Evolutionary conservation across 2,113 vertebrate species (phyloP).

Genomic region (Argyrosomus japonicus): DNA sequence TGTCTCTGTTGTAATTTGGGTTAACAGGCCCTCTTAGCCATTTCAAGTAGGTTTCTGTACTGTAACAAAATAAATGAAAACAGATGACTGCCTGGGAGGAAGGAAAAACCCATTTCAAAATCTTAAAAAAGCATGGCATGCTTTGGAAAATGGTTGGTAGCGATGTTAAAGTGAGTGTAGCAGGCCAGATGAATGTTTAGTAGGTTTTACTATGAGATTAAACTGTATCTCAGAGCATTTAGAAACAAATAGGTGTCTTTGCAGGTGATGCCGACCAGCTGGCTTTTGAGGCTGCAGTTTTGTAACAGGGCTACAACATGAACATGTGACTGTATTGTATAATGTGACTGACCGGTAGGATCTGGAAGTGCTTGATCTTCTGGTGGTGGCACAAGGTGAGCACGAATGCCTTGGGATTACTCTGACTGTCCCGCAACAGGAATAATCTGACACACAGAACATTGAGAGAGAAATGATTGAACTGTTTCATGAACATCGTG

Average conservation of each 20-base stretch:
- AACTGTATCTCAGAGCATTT: background rate
- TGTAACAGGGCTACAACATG: background rate
- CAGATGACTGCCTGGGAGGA: slow-evolving; percentile 20
- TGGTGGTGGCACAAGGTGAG: slow-evolving; percentile 99
- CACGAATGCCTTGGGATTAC: slow-evolving; percentile 98
- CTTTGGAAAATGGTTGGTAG: background rate
- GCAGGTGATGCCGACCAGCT: background rate
- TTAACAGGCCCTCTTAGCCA: slow-evolving; percentile 4
- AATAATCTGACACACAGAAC: slow-evolving; percentile 88
- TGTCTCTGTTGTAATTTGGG: background rate
- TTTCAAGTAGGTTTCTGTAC: background rate
- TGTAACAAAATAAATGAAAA: slow-evolving; percentile 14
- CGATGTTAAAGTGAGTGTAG: background rate
- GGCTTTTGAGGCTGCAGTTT: background rate
- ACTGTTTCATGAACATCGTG: background rate
- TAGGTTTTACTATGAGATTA: background rate
- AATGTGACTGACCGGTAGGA: slow-evolving; percentile 90
- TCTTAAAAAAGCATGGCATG: background rate
- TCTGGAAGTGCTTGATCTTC: slow-evolving; percentile 99
- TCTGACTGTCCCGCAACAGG: slow-evolving; percentile 97
- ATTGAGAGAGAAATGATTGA: background rate
- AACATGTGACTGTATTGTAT: background rate
- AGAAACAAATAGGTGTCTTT: background rate
- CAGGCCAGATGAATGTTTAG: background rate
- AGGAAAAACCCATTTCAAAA: background rate